Base-by-base conservation (phyloP, 1,140 invertebrate genomes). In the Mya arenaria region DNA sequence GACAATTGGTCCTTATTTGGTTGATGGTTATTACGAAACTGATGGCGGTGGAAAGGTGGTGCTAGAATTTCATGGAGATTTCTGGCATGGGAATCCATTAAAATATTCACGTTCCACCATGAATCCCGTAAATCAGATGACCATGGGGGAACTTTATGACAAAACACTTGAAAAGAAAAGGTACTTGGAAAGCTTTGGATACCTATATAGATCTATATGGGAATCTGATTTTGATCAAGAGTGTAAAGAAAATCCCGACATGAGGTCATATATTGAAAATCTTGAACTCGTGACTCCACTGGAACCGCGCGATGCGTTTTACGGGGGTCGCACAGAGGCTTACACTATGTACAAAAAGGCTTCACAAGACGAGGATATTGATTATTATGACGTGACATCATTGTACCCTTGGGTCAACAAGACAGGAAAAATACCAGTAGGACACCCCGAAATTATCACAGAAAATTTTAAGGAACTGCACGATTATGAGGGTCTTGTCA, bases 1-100 rank as follows among this genome's bases (percentile, higher is more conserved):
- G 52, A 2, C 4, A 25, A 72, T 72, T 56, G 69, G 69, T 19
- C 69, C 69, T 4, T 72, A 72, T 58, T 32, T 56, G 1, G 69
- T 72, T 23, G 69, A 72, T 28, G 48, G 69, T 5, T 72, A 56
- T 23, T 72, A 72, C 41, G 69, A 72, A n/a, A n/a, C n/a, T n/a
- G n/a, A n/a, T n/a, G n/a, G n/a, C n/a, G n/a, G 28, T 19, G 37
- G n/a, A 10, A 79, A 83, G 10, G 65, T 55, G 6, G 34, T 66
- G 19, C 74, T 58, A 39, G 82, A 87, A 71, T 87, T 82, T 56
- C 23, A 79, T 34, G 82, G 82, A 48, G 84, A 83, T 72, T 58
- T 78, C 8, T 87, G 73, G 55, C 86, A 87, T 39, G 85, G 85
- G 0, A 84, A 77, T 74, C 77, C 52, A 8, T 41, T 23, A 25